Base-by-base conservation (phyloP, 2,113 vertebrate genomes). In the Mesitornis unicolor region DNA sequence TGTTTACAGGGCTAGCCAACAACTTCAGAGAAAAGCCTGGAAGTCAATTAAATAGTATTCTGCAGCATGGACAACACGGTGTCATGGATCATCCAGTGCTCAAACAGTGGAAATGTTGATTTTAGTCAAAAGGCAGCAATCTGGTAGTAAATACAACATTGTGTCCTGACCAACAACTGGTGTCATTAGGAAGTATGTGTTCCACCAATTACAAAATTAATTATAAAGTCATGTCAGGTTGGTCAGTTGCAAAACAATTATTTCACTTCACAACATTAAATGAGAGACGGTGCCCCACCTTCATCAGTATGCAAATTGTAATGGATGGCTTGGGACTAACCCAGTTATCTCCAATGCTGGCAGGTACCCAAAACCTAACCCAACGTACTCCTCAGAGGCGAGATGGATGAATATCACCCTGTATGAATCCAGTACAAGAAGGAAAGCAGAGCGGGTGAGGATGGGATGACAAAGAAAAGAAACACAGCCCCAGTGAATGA, bases 181-280 rank as follows among this genome's bases (percentile, higher is more conserved):
- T 42, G 16, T 53, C 84, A 51, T 82, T 91, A 92, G 88, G 82
- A 97, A 96, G 68, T 26, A 28, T 21, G 50, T 25, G 40, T 87
- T 90, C 64, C 29, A 75, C 54, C 90, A 91, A 81, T 84, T 92
- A 91, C 35, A 91, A 78, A 93, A 87, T 76, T 92, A 94, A 97
- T 97, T 95, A 90, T 38, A 84, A 92, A 95, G 87, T 78, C 68
- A 24, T 36, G 87, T 93, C 68, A 47, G 79, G 89, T 78, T 80
- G 90, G 56, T 95, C 83, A 25, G 70, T n/a, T 92, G 95, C 89
- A 98, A 97, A 96, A 94, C 74, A 90, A 95, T 80, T 56, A 81
- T 92, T 97, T 97, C 92, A 87, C 80, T 90, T 97, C 69, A 63
- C 16, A 6, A 36, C 43, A 76, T 36, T 43, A 48, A 96, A 74